A percentile compares a stretch with the other conserved stretches of the same genome.
Conservation (phyloP, 2,888 invertebrate genomes). For the Drosophila borborema region DNA sequence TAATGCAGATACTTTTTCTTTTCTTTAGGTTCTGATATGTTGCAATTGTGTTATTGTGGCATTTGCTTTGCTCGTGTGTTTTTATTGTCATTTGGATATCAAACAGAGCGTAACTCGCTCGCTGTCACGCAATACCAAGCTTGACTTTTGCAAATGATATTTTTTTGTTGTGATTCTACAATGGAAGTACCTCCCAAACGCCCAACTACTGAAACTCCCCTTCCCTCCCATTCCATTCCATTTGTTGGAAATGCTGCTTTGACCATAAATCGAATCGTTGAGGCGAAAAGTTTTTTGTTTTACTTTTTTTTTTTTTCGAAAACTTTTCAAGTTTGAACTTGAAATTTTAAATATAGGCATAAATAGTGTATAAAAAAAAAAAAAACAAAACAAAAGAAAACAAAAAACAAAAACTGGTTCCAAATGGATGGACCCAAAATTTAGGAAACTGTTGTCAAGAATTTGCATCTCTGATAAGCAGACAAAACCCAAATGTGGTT, state of each 20-base stretch:
- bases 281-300: slow-evolving; percentile 57
- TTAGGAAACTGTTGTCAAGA: slow-evolving; percentile 47
- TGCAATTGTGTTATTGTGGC: slow-evolving; percentile 32
- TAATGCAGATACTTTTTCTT: background rate
- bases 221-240: background rate
- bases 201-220: background rate
- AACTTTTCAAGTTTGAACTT: slow-evolving; percentile 69
- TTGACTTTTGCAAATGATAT: slow-evolving; percentile 45
- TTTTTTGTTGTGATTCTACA: slow-evolving; percentile 13
- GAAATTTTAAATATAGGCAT: slow-evolving; percentile 39
- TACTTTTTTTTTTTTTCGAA: slow-evolving; percentile 24
- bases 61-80: slow-evolving; percentile 42
- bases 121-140: slow-evolving; percentile 62
- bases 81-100: slow-evolving; percentile 53
- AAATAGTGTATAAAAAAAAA: background rate
- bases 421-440: slow-evolving; percentile 25
- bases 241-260: slow-evolving; percentile 39
- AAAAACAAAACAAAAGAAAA: no score
- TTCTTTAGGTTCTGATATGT: slow-evolving; percentile 2
- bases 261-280: slow-evolving; percentile 65
- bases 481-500: slow-evolving; percentile 18
- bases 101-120: slow-evolving; percentile 71
- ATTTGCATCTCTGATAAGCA: slow-evolving; percentile 70
- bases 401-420: slow-evolving; percentile 30
- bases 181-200: background rate